These are phyloP conservation scores for Spinibarbus caldwelli DNA, from an alignment of 2,797 vertebrate species.

Conservation along the genomic window DNA sequence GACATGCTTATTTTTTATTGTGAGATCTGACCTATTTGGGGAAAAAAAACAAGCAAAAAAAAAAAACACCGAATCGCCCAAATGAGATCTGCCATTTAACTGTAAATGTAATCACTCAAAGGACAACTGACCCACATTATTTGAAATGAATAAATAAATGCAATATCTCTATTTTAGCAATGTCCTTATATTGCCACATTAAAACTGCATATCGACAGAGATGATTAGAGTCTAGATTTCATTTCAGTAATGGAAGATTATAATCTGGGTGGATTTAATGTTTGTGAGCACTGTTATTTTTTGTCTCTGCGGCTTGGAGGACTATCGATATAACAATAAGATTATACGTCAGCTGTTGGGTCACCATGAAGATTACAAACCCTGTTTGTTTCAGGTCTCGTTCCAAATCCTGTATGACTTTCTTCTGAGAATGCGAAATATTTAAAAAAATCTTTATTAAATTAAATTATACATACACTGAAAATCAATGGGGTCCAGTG, in stretches of 20 bases:
- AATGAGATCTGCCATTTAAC: constrained; percentile 13
- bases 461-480: background rate
- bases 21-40: background rate
- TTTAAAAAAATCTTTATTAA: background rate
- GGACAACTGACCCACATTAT: constrained; percentile 36
- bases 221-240: constrained; percentile 78
- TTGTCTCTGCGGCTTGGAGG: background rate
- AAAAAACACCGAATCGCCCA: constrained; percentile 40
- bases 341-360: constrained; percentile 46
- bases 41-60: background rate
- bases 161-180: background rate
- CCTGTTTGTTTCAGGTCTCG: background rate
- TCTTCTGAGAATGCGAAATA: background rate
- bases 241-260: constrained; percentile 80
- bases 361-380: constrained; percentile 50
- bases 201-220: background rate
- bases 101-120: constrained; percentile 37
- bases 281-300: constrained; percentile 20
- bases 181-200: background rate
- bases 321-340: constrained; percentile 42
- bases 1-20: constrained; percentile 1
- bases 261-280: constrained; percentile 47
- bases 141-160: constrained; percentile 6
- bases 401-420: background rate
- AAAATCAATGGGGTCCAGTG: background rate